Conservation (phyloP, 1,140 invertebrate genomes). For the Zaprionus taronus region DNA sequence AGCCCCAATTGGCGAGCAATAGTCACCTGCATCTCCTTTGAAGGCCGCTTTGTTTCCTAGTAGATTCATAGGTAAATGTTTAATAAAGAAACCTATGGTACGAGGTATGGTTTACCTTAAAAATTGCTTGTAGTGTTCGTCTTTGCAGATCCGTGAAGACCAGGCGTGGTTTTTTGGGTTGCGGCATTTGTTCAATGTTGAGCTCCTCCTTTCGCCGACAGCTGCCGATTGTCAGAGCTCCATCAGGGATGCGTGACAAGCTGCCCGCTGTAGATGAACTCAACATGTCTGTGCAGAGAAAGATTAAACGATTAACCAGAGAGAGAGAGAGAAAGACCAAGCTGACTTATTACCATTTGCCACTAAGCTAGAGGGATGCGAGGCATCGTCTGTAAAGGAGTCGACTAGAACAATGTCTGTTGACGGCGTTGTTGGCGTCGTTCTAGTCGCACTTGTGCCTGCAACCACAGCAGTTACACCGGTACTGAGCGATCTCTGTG, state of each 20-base stretch:
- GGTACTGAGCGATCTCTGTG: constrained; percentile 88
- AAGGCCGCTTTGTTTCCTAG: constrained; percentile 99
- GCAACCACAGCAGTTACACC: not conserved
- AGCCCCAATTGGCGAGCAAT: constrained; percentile 98
- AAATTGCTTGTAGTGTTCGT: constrained; percentile 99
- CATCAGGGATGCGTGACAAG: not conserved
- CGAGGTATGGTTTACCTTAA: constrained; percentile 89
- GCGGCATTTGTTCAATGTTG: constrained; percentile 91
- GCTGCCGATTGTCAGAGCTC: constrained; percentile 85
- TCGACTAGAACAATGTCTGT: not conserved
- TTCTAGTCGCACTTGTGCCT: not conserved
- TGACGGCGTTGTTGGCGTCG: constrained; percentile 11
- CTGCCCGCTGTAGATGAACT: constrained; percentile 8
- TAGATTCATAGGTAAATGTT: not conserved
- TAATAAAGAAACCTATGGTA: not conserved
- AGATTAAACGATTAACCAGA: not conserved
- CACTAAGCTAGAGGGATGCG: constrained; percentile 23
- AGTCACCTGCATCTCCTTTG: constrained; percentile 99
- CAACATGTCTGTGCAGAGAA: constrained; percentile 15
- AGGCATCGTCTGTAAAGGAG: constrained; percentile 5
- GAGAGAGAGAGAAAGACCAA: not conserved
- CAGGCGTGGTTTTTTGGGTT: constrained; percentile 99
- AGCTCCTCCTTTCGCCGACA: constrained; percentile 99
- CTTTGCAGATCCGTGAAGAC: constrained; percentile 99
- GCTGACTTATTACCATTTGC: constrained; percentile 47